phyloP scores from a whole-genome alignment of 2,113 vertebrate species.

The Candoia aspera region DNA sequence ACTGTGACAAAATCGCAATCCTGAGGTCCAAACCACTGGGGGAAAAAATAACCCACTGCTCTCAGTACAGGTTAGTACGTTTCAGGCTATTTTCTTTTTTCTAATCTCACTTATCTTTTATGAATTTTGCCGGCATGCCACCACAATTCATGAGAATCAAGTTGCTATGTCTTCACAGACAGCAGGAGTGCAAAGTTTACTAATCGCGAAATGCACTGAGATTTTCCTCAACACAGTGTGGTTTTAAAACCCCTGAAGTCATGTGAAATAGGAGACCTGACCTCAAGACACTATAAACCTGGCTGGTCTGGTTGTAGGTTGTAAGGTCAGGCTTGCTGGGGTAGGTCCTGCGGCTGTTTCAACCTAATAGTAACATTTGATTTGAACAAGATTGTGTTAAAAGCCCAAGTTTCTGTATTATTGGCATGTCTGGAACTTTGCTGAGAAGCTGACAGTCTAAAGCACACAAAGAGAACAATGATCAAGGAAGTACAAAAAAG shows the following conservation, averaged over 20 bases:
- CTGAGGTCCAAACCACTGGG: conserved; percentile 56
- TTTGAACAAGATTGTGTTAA: conserved; percentile 60
- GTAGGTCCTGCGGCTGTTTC: conserved; percentile 58
- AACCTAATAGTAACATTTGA: conserved; percentile 65
- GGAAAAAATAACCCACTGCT: conserved; percentile 27
- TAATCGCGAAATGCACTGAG: conserved; percentile 57
- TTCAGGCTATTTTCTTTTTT: conserved; percentile 34
- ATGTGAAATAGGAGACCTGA: conserved; percentile 63
- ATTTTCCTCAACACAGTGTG: conserved; percentile 53
- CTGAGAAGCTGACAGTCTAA: conserved; percentile 49
- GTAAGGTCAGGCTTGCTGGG: conserved; percentile 63
- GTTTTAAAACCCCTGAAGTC: conserved; percentile 60
- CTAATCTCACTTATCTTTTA: conserved; percentile 43
- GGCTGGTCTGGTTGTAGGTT: conserved; percentile 56
- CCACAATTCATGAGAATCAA: conserved; percentile 54
- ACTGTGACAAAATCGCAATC: conserved; percentile 64
- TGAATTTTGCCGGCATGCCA: conserved; percentile 56
- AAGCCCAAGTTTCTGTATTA: conserved; percentile 39
- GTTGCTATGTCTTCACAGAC: conserved; percentile 33
- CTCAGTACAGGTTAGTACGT: conserved; percentile 30
- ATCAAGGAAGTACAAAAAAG: conserved; percentile 44
- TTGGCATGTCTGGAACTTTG: conserved; percentile 52
- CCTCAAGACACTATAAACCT: conserved; percentile 62
- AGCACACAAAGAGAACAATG: conserved; percentile 46
- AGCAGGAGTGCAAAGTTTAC: conserved; percentile 49